These are phyloP conservation scores for Trematomus loennbergii DNA, from an alignment of 2,113 vertebrate species.

Conservation along the genomic window DNA sequence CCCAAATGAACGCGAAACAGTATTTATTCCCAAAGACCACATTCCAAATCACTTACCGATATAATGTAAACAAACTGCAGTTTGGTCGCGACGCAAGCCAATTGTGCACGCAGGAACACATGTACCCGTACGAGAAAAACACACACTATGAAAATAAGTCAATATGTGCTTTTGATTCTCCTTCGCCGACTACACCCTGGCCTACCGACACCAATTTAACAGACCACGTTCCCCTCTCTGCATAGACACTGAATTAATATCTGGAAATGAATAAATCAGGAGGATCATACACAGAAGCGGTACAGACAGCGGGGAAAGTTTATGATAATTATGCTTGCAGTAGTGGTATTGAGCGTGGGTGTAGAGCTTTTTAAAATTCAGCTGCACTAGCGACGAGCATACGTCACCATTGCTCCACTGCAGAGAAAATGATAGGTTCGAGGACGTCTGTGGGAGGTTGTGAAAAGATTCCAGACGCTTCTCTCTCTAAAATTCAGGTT, in stretches of 20 bases:
- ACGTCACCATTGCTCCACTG: conserved; percentile 84
- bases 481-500: conserved; percentile 70
- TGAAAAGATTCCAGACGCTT: conserved; percentile 77
- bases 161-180: conserved; percentile 26
- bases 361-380: conserved; percentile 87
- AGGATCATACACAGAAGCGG: conserved; percentile 52
- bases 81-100: conserved; percentile 20
- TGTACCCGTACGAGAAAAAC: background rate
- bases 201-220: conserved; percentile 25
- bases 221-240: conserved; percentile 23
- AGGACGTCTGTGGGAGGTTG: conserved; percentile 85
- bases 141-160: conserved; percentile 14
- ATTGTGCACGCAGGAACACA: conserved; percentile 16
- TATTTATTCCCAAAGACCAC: conserved; percentile 2
- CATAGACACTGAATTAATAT: conserved; percentile 50
- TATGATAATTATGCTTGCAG: conserved; percentile 82
- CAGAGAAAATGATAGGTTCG: conserved; percentile 87
- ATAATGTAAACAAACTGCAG: conserved; percentile 28
- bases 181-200: conserved; percentile 27
- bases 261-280: conserved; percentile 49
- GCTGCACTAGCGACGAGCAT: conserved; percentile 81
- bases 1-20: background rate
- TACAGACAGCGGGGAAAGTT: conserved; percentile 74
- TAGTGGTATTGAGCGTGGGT: conserved; percentile 83
- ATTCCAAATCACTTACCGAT: background rate